These are phyloP conservation scores for Bombus soroeensis DNA, from an alignment of 1,140 invertebrate genomes.

Conservation along the genomic window DNA sequence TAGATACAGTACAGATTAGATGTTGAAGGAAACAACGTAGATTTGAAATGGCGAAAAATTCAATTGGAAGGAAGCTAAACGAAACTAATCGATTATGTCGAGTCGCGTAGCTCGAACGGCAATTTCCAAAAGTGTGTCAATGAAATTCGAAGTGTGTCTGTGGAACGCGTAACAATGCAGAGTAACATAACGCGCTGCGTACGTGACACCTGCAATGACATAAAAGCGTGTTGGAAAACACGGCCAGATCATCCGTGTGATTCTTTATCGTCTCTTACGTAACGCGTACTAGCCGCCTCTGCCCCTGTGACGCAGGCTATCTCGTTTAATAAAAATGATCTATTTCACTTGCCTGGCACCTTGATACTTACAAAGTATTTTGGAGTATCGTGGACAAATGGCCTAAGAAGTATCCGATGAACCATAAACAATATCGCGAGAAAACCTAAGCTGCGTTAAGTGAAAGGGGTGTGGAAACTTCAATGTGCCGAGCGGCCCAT, in stretches of 20 bases:
- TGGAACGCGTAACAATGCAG: slow-evolving; percentile 48
- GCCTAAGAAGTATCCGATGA: too few relatives aligned
- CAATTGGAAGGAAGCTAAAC: neutral
- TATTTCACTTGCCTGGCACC: too few relatives aligned
- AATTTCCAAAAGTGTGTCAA: slow-evolving; percentile 56
- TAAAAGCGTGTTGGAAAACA: slow-evolving; percentile 26
- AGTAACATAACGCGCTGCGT: slow-evolving; percentile 31
- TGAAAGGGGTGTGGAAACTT: too few relatives aligned
- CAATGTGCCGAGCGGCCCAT: too few relatives aligned
- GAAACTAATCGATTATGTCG: neutral
- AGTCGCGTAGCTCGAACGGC: neutral
- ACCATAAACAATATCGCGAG: rapidly evolving
- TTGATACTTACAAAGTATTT: too few relatives aligned
- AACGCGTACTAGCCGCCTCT: neutral
- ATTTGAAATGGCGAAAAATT: neutral
- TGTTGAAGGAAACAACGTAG: too few relatives aligned
- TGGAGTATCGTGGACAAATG: too few relatives aligned
- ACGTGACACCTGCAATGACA: slow-evolving; percentile 45
- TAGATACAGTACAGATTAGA: neutral
- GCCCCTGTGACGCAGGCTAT: neutral
- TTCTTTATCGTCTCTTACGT: slow-evolving; percentile 10
- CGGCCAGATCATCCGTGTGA: neutral
- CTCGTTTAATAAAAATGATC: neutral
- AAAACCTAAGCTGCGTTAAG: rapidly evolving
- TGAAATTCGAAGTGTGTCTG: slow-evolving; percentile 55